Conservation (phyloP, 2,113 vertebrate species). For the Chlamydotis undulata region DNA sequence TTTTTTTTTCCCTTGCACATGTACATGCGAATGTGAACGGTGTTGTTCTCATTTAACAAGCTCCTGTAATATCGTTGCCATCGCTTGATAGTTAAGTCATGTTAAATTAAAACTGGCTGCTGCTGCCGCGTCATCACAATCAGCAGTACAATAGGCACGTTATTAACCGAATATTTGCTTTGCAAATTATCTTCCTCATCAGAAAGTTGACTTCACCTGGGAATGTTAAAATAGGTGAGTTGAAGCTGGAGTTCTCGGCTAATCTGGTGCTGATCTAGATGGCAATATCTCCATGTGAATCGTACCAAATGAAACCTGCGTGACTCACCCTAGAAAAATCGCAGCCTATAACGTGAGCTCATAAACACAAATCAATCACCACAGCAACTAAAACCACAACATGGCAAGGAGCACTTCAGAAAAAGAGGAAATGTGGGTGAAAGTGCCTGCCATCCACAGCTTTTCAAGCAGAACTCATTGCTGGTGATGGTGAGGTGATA, state of each 20-base stretch:
- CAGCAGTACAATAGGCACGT: constrained; percentile 47
- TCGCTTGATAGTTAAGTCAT: constrained; percentile 25
- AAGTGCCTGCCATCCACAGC: neutral
- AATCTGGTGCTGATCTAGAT: constrained; percentile 54
- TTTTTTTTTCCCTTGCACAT: neutral
- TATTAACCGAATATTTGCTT: constrained; percentile 55
- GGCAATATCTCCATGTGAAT: constrained; percentile 39
- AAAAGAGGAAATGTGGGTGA: constrained; percentile 15
- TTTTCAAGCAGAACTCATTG: neutral
- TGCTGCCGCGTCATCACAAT: neutral
- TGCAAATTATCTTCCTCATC: constrained; percentile 57
- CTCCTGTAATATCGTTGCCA: constrained; percentile 30
- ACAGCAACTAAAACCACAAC: constrained; percentile 38
- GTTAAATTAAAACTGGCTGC: constrained; percentile 63
- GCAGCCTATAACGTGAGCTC: constrained; percentile 63
- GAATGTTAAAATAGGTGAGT: constrained; percentile 28
- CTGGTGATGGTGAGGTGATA: neutral
- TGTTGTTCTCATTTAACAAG: constrained; percentile 31
- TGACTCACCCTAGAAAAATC: constrained; percentile 64
- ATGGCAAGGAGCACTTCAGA: neutral
- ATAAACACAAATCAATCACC: constrained; percentile 53
- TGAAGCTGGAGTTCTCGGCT: constrained; percentile 23
- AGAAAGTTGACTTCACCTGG: constrained; percentile 45
- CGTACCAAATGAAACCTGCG: constrained; percentile 18
- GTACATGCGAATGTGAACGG: constrained; percentile 6